Base-by-base conservation (phyloP, 2,113 vertebrate genomes). In the Mionectes macconnelli region DNA sequence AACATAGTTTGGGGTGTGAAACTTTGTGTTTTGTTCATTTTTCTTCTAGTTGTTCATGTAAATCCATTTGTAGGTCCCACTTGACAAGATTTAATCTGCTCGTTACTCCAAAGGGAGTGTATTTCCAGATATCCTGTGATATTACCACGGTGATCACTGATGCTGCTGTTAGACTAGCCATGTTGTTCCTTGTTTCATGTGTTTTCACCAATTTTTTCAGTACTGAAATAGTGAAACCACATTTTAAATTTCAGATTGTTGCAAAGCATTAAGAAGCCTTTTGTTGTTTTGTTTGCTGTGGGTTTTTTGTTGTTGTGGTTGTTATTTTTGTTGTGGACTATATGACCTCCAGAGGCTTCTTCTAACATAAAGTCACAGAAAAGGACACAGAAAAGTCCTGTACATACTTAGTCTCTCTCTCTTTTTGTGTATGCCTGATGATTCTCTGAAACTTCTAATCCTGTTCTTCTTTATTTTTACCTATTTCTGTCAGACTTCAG, bases 201-300 rank as follows among this genome's bases (percentile, higher is more conserved):
- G 39, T 73, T 91, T 84, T 50, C 12, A 22, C 3, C 2, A 49
- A 12, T 17, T 78, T 50, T 69, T 59, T 3, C 0, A 15, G n/a
- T 70, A 40, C 0, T 27, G 9, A 44, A 87, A 15, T 66, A 49
- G 0, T 30, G 9, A 44, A 87, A 13, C 28, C 7, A 25, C 4
- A 50, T 37, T 77, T 85, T 52, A 72, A 9, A 15, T 53, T 77
- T 85, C 56, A 72, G 10, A 15, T 53, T 10, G 11, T 6, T 75
- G 8, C 22, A 16, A 70, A 57, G 2, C 0, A 5, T 10, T 78
- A 16, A 37, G 23, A 74, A 78, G 16, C 3, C 3, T 22, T 59
- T 23, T 50, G 0, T 17, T 9, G 39, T 45, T 55, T 27, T 16
- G 3, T 15, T 45, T 33, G 9, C 3, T 27, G 37, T 44, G 5